phyloP scores from a whole-genome alignment of 2,797 vertebrate genomes.

The Diglossa cyanea region DNA sequence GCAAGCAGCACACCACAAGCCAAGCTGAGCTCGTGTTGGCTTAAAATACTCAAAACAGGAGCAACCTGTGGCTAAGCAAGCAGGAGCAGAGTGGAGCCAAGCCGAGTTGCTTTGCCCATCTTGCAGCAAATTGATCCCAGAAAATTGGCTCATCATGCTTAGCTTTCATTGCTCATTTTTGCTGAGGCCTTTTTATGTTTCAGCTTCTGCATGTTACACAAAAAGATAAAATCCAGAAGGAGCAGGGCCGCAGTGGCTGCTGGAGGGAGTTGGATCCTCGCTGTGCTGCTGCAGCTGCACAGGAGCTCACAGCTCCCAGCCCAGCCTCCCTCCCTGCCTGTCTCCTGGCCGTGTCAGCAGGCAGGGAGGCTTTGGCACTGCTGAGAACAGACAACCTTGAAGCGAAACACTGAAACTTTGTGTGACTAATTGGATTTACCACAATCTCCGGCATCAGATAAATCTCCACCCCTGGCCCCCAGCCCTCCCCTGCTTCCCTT shows the following conservation, averaged over 20 bases:
- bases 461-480: background rate
- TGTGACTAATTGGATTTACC: slow-evolving; percentile 12
- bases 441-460: background rate
- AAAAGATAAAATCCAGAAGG: background rate
- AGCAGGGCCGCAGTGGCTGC: background rate
- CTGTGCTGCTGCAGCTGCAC: background rate
- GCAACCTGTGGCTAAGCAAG: background rate
- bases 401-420: background rate
- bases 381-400: background rate
- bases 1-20: background rate
- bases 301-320: background rate
- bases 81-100: background rate
- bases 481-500: background rate
- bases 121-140: slow-evolving; percentile 2
- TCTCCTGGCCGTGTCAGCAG: background rate
- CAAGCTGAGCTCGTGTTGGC: background rate
- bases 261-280: background rate
- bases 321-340: background rate
- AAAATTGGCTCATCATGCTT: background rate
- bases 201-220: background rate
- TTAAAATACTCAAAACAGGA: background rate
- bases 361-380: background rate
- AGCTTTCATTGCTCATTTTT: background rate
- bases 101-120: background rate
- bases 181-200: background rate